phyloP scores from a whole-genome alignment of 2,113 vertebrate genomes.

The Pseudolaguvia tuberculata region DNA sequence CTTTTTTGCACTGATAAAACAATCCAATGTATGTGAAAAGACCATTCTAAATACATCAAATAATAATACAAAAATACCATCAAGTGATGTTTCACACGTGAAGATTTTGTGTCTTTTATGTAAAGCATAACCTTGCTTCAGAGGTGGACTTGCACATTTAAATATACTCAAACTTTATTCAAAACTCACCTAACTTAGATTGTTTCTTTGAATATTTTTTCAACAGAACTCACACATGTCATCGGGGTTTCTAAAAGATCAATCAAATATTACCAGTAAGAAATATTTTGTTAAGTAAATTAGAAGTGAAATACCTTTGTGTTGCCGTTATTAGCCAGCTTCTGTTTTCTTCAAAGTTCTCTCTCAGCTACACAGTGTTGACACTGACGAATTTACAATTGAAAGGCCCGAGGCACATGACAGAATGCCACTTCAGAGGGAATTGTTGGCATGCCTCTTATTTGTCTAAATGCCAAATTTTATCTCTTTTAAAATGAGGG shows the following conservation, averaged over 20 bases:
- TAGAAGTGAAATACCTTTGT: constrained; percentile 43
- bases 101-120: not conserved
- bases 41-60: no score
- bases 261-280: constrained; percentile 18
- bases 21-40: no score
- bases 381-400: constrained; percentile 63
- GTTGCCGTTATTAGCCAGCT: constrained; percentile 56
- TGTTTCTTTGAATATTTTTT: constrained; percentile 9
- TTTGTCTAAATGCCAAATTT: constrained; percentile 32
- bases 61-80: not conserved
- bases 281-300: constrained; percentile 43
- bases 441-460: constrained; percentile 51
- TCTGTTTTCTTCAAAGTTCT: constrained; percentile 47
- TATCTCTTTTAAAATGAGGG: constrained; percentile 31
- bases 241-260: constrained; percentile 7
- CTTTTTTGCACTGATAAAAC: no score
- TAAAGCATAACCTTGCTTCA: not conserved
- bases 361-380: constrained; percentile 55
- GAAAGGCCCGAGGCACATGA: constrained; percentile 58
- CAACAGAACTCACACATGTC: not conserved
- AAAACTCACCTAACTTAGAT: not conserved
- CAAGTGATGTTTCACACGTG: not conserved
- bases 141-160: not conserved
- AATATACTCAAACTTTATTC: constrained; percentile 21
- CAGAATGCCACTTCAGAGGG: constrained; percentile 64